Percentiles rank a stretch among this genome's conserved stretches.
These are phyloP conservation scores for Drosophila mulleri DNA, from an alignment of 2,888 invertebrate species.

Conservation along the genomic window DNA sequence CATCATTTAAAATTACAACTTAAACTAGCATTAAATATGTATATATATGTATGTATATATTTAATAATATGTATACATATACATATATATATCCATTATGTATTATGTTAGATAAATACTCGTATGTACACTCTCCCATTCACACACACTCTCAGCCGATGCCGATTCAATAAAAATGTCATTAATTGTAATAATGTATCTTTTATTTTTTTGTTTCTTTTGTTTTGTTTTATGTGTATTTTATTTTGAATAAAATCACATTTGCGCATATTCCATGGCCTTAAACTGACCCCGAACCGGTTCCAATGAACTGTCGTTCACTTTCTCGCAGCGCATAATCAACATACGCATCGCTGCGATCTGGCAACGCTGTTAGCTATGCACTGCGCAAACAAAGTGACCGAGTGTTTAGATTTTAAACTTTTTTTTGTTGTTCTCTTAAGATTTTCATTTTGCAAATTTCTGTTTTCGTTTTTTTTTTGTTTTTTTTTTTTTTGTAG, in stretches of 20 bases:
- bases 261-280: conserved; percentile 77
- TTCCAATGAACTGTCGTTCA: conserved; percentile 16
- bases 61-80: conserved; percentile 48
- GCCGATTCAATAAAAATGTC: conserved; percentile 74
- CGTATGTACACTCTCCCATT: conserved; percentile 57
- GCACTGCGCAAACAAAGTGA: conserved; percentile 22
- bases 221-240: conserved; percentile 66
- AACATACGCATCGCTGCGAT: conserved; percentile 4
- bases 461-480: conserved; percentile 37
- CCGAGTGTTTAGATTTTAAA: conserved; percentile 12
- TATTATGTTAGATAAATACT: conserved; percentile 64
- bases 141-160: conserved; percentile 49
- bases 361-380: conserved; percentile 10
- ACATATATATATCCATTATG: conserved; percentile 46
- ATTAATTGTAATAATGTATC: conserved; percentile 65
- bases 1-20: conserved; percentile 79
- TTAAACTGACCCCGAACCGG: conserved; percentile 41
- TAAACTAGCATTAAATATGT: conserved; percentile 72
- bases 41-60: conserved; percentile 38
- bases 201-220: conserved; percentile 43
- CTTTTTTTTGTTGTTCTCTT: conserved; percentile 1
- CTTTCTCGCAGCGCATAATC: conserved; percentile 26
- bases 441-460: conserved; percentile 27
- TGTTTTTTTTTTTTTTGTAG: conserved; percentile 39
- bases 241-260: conserved; percentile 84